Evolutionary conservation across 2,113 vertebrate species (phyloP), one percentile per base, ranked within the genome.

Genomic region (Chloebia gouldiae): DNA sequence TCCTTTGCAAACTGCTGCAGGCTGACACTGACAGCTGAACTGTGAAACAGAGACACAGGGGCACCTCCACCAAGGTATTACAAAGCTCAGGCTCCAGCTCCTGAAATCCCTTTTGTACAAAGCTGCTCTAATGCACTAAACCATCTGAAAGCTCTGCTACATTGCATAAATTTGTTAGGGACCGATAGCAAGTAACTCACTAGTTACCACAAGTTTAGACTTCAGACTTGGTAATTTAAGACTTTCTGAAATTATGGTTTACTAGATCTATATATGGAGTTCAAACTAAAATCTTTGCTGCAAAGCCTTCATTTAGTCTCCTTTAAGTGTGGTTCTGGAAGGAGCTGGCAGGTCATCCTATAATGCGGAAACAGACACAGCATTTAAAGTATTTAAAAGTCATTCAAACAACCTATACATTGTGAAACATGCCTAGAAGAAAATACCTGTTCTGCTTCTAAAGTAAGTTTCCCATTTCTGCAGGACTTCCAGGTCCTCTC

Each of bases 301-400:
- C 96, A 97, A 98, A 97, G 97, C 98, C 96, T 94, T 98, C 98
- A 98, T 98, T 98, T 98, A 96, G 78, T 65, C 91, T 97, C 95
- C 95, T 95, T 96, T 95, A 96, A 97, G 90, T 96, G 91, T 94
- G 86, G 91, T 88, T 97, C 97, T 96, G 92, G 88, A 92, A 97
- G 92, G 90, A 96, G 87, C 88, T 91, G 96, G 95, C 87, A 96
- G 96, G 86, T 96, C 94, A 94, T 90, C 88, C 91, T 91, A 86
- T 95, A 97, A 98, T 96, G 95, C 64, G 72, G 97, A 96, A 97
- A 96, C 96, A 98, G 97, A 97, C 97, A 95, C 94, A 95, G 92
- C 92, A 97, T 97, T 98, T 96, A 96, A 97, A 97, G 94, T 88
- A 94, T 96, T 42, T 93, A 89, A 94, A 97, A 98, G 95, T 86